These are phyloP conservation scores for Seriola rivoliana DNA, from an alignment of 2,113 vertebrate species.

Conservation along the genomic window DNA sequence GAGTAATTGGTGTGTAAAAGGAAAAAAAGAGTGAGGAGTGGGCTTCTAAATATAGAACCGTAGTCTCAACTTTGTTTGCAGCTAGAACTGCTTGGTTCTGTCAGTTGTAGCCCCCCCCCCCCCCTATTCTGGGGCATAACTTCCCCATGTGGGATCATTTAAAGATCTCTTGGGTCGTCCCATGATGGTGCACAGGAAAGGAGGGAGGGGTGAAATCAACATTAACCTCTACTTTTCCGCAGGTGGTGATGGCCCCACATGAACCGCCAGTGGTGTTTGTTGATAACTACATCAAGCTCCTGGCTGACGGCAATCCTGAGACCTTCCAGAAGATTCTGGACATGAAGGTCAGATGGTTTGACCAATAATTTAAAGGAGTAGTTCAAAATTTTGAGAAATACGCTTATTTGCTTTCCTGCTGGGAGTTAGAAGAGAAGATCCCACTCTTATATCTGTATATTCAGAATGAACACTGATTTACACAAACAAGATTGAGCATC, in stretches of 20 bases:
- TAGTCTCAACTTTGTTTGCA: conserved; percentile 59
- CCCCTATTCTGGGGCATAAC: conserved; percentile 8
- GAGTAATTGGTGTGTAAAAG: conserved; percentile 74
- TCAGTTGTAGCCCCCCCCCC: conserved; percentile 40
- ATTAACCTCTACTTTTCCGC: conserved; percentile 45
- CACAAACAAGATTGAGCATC: not conserved
- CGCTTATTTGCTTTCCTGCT: not conserved
- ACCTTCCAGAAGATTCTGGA: conserved; percentile 99
- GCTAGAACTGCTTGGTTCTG: conserved; percentile 42
- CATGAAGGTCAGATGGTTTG: conserved; percentile 90
- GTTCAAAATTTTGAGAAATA: not conserved
- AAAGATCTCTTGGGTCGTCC: conserved; percentile 55
- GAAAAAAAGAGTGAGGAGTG: not conserved
- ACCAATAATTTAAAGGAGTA: not conserved
- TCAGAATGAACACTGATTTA: not conserved
- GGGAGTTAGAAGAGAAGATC: not conserved
- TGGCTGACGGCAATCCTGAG: conserved; percentile 95
- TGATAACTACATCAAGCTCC: conserved; percentile 98
- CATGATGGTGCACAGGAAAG: conserved; percentile 49
- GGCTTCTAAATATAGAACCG: conserved; percentile 68
- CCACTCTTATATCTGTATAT: not conserved
- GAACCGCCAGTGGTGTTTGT: conserved; percentile 95
- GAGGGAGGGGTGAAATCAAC: conserved; percentile 5
- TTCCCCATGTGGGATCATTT: conserved; percentile 78
- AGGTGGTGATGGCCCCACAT: conserved; percentile 99